Percentiles rank a stretch among this genome's conserved stretches.
phyloP scores from a whole-genome alignment of 2,113 vertebrate species.

The Lophura nycthemera region DNA sequence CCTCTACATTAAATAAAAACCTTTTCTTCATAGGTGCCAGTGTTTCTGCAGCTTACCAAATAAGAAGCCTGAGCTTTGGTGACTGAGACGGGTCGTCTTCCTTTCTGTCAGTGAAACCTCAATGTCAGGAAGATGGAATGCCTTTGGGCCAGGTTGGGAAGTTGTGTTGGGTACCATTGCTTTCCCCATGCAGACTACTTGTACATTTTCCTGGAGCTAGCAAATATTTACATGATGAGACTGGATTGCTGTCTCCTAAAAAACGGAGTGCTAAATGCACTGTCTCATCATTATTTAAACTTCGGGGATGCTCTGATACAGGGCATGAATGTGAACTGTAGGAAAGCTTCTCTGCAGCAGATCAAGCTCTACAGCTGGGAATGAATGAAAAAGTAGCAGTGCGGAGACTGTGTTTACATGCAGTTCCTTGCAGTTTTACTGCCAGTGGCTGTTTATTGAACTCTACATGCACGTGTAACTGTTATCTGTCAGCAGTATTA shows the following conservation, averaged over 20 bases:
- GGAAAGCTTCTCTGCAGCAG: not conserved
- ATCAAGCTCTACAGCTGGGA: not conserved
- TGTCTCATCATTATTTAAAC: not conserved
- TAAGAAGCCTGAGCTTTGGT: accelerated
- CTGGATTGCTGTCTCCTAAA: not conserved
- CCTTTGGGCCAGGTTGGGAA: not conserved
- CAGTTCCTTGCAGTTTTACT: not conserved
- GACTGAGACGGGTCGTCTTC: not conserved
- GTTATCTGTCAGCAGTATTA: not conserved
- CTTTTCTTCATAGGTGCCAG: not conserved
- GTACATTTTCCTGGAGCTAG: accelerated
- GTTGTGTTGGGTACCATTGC: not conserved
- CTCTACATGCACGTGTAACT: not conserved
- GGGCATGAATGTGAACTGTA: not conserved
- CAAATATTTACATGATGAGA: not conserved
- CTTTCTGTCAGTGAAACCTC: not conserved
- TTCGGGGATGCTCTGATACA: not conserved
- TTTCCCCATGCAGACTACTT: not conserved
- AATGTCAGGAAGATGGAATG: accelerated
- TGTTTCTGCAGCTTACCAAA: not conserved
- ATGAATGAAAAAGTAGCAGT: not conserved
- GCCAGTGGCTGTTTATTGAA: not conserved
- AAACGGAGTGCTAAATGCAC: not conserved
- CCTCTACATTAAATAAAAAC: not conserved
- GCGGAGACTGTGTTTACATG: not conserved